Base-by-base conservation (phyloP, 2,888 invertebrate species). In the Ophioninae sp. region DNA sequence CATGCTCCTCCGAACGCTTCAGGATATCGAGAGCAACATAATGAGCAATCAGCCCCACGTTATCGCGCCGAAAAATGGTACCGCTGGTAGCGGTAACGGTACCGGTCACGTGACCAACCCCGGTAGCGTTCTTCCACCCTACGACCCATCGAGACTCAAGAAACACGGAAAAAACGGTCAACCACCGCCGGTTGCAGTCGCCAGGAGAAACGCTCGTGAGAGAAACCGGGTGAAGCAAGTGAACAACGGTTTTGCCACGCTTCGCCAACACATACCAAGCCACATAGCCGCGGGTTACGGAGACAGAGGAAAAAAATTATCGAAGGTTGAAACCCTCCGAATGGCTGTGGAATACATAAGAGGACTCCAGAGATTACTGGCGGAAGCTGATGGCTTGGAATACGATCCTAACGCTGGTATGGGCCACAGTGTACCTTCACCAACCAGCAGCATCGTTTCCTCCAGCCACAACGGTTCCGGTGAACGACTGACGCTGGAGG, bases 311-410 rank as follows among this genome's bases (percentile, higher is more conserved):
- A 97, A 97, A 90, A 97, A 97, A 89, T 93, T 97, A 6, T 97
- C 97, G 89, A 97, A 97, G 94, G 97, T 97, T 2, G 98, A 98
- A 93, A 98, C 98, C 0, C 93, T 98, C 62, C 94, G 97, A 69
- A 97, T 97, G 96, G 98, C 98, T 7, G 97, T 98, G 0, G 97
- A 98, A 90, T 98, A 98, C 90, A 98, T 98, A 85, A 93, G 96
- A 85, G 97, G 96, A 85, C 93, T 98, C 74, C 97, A 98, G 91
- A 95, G 95, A 88, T 92, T 98, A 61, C 92, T 98, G 7, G 95
- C 96, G 41, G 95, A 96, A 75, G 96, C 96, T 2, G 95, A 95
- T 86, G 92, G 92, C 1, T 91, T 94, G 57, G 95, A 95, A 37
- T 91, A 91, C 80, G 94, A 94, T 39, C 85, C 90, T 0, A 88